A percentile compares a stretch with the other conserved stretches of the same genome.
These are phyloP conservation scores for Crossoptilon crossoptilon DNA, from an alignment of 2,797 vertebrate species.

Conservation along the genomic window DNA sequence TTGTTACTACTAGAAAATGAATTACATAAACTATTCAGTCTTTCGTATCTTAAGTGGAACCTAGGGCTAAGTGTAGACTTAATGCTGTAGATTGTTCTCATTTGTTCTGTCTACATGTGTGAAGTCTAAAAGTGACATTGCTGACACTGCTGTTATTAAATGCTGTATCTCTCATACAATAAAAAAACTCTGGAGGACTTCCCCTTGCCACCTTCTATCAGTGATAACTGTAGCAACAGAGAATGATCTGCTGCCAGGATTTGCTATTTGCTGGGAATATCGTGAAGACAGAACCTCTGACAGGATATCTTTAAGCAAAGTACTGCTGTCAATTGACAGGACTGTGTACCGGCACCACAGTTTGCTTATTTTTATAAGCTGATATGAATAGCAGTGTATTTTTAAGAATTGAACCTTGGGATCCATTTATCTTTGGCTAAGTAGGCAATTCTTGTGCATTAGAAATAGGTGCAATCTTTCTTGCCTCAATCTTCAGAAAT, in stretches of 20 bases:
- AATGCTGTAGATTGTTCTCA: not conserved
- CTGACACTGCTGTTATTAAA: not conserved
- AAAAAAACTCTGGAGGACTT: not conserved
- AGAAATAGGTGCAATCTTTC: not conserved
- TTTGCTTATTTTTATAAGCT: not conserved
- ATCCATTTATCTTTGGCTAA: not conserved
- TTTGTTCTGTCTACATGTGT: not conserved
- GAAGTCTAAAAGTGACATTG: not conserved
- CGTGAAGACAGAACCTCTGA: not conserved
- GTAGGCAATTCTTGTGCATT: not conserved
- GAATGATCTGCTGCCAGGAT: not conserved
- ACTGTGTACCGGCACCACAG: not conserved
- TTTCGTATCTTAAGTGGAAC: not conserved
- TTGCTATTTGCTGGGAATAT: not conserved
- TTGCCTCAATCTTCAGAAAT: not conserved
- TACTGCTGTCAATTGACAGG: not conserved
- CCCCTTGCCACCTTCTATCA: not conserved
- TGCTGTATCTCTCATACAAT: not conserved
- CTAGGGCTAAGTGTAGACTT: not conserved
- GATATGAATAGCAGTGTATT: not conserved
- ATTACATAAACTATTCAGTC: not conserved
- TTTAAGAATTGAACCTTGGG: not conserved
- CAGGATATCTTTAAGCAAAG: not conserved
- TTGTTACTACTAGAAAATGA: not conserved
- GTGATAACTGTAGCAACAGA: not conserved